Evolutionary conservation across 2,113 vertebrate species (phyloP).

Genomic region (Myrmophylax atrothorax): DNA sequence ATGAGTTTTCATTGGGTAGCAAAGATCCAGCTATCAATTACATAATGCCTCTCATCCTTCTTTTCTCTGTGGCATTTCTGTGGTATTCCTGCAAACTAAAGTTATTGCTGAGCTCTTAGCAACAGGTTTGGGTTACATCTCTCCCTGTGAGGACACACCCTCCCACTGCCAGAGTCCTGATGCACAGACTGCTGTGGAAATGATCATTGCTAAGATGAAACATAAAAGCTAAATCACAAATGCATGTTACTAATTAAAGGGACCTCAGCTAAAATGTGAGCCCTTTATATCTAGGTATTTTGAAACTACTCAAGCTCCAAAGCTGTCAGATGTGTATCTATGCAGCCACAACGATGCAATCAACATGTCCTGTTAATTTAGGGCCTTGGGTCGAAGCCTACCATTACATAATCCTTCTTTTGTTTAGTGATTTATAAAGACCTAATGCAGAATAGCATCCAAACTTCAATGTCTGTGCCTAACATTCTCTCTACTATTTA

Average conservation of each 20-base stretch:
- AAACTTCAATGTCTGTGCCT: background rate
- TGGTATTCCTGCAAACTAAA: background rate
- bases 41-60: fast-evolving
- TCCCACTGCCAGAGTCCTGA: background rate
- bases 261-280: background rate
- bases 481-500: background rate
- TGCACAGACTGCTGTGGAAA: background rate
- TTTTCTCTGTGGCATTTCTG: background rate
- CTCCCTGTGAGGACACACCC: background rate
- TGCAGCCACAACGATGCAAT: background rate
- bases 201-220: fast-evolving
- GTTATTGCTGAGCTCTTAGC: background rate
- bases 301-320: background rate
- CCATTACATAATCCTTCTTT: background rate
- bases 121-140: background rate
- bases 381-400: background rate
- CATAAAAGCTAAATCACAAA: background rate
- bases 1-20: background rate
- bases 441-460: background rate
- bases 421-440: background rate
- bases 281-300: background rate
- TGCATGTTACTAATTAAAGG: background rate
- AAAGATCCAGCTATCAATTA: background rate
- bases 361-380: background rate
- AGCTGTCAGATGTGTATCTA: background rate